Percentiles rank a stretch among this genome's conserved stretches.
phyloP scores from a whole-genome alignment of 2,113 vertebrate species.

The Larimichthys crocea region DNA sequence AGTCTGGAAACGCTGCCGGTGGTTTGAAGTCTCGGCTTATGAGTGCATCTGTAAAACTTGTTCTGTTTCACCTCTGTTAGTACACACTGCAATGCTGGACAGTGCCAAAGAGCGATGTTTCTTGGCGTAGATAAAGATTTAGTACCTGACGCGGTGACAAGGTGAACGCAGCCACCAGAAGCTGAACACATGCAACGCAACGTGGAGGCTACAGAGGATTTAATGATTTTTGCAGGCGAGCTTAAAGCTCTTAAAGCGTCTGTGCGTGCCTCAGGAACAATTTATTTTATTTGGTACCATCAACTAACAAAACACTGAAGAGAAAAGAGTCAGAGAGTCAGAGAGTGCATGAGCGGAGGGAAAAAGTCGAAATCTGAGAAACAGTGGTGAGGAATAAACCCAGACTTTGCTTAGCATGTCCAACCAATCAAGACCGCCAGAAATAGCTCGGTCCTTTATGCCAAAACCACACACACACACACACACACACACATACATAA shows the following conservation, averaged over 20 bases:
- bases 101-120: background rate
- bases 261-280: background rate
- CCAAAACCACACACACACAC: constrained; percentile 51
- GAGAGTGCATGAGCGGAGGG: background rate
- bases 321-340: background rate
- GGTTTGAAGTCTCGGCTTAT: background rate
- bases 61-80: background rate
- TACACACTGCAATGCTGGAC: background rate
- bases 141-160: background rate
- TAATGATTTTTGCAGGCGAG: background rate
- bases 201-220: background rate
- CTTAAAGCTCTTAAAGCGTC: too few relatives aligned
- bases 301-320: background rate
- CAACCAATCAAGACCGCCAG: constrained; percentile 59
- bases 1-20: too few relatives aligned
- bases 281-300: background rate
- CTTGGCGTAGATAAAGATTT: background rate
- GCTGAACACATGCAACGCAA: too few relatives aligned
- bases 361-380: constrained; percentile 54
- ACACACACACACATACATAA: background rate
- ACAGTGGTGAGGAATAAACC: constrained; percentile 53
- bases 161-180: background rate
- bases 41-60: background rate
- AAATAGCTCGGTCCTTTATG: constrained; percentile 55
- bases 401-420: constrained; percentile 60